Conservation (phyloP, 2,888 invertebrate species). For the Lymantria dispar region DNA sequence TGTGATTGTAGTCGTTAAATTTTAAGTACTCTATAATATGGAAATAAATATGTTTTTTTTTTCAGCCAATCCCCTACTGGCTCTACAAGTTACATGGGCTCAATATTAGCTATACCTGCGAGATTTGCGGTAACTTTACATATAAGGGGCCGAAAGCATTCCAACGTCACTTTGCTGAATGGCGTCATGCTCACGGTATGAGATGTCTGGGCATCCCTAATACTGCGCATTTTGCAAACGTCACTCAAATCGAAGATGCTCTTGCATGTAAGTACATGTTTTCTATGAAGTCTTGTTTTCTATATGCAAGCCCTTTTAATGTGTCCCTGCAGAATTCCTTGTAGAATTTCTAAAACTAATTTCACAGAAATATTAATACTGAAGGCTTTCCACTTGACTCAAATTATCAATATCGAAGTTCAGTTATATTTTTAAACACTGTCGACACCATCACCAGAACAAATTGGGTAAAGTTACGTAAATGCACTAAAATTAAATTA, state of each 20-base stretch:
- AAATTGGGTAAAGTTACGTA: too few species aligned
- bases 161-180: slow-evolving; percentile 98
- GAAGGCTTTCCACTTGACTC: too few species aligned
- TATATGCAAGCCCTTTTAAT: too few species aligned
- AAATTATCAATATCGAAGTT: too few species aligned
- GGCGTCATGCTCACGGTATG: slow-evolving; percentile 97
- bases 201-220: slow-evolving; percentile 99
- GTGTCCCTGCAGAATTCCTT: too few species aligned
- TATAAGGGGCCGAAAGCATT: slow-evolving; percentile 99
- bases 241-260: slow-evolving; percentile 99
- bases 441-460: too few species aligned
- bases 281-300: too few species aligned
- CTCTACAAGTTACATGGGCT: slow-evolving; percentile 99
- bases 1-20: too few species aligned
- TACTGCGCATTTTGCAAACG: slow-evolving; percentile 99
- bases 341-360: too few species aligned
- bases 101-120: slow-evolving; percentile 99
- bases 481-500: too few species aligned
- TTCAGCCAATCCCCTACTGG: slow-evolving; percentile 92
- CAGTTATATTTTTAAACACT: too few species aligned
- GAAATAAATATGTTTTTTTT: slow-evolving; percentile 9
- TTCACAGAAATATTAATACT: too few species aligned
- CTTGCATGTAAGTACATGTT: slow-evolving; percentile 87
- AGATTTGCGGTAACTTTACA: slow-evolving; percentile 99
- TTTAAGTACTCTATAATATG: background rate